These are phyloP conservation scores for Apistogramma diplotaenia DNA, from an alignment of 2,113 vertebrate species.

Conservation along the genomic window DNA sequence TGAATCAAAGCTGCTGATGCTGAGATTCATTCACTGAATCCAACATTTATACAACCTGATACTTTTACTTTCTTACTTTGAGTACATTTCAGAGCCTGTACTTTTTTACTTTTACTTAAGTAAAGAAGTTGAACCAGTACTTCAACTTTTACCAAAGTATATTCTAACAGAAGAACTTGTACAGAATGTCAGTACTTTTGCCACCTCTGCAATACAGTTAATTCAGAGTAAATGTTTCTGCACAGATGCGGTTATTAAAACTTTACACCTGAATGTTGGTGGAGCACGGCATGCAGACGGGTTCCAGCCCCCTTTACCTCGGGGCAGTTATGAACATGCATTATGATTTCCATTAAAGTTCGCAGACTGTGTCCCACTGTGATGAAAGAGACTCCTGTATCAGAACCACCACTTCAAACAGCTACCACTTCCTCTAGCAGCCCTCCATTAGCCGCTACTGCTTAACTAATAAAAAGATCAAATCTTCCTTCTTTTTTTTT, in stretches of 20 bases:
- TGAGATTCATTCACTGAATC: too few relatives aligned
- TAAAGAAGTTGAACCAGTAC: too few relatives aligned
- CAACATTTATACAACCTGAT: too few relatives aligned
- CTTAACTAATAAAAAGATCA: conserved; percentile 70
- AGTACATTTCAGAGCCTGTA: too few relatives aligned
- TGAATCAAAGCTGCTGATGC: too few relatives aligned
- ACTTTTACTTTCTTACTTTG: too few relatives aligned
- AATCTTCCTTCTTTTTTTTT: conserved; percentile 22
- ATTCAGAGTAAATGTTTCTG: background rate
- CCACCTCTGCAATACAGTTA: background rate
- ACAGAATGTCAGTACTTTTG: too few relatives aligned
- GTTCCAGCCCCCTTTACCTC: conserved; percentile 36
- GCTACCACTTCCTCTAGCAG: conserved; percentile 52
- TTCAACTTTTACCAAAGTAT: too few relatives aligned
- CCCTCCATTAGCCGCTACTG: conserved; percentile 64
- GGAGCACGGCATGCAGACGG: conserved; percentile 29
- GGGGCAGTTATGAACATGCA: conserved; percentile 67
- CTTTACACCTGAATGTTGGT: conserved; percentile 1
- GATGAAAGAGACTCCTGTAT: conserved; percentile 73
- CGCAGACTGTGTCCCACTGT: conserved; percentile 53
- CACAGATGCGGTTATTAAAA: background rate
- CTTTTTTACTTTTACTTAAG: too few relatives aligned
- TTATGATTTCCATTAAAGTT: conserved; percentile 78
- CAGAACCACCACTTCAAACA: conserved; percentile 67
- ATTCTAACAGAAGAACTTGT: too few relatives aligned